Evolutionary conservation across 2,113 vertebrate genomes (phyloP).

Genomic region (Aldabrachelys gigantea): DNA sequence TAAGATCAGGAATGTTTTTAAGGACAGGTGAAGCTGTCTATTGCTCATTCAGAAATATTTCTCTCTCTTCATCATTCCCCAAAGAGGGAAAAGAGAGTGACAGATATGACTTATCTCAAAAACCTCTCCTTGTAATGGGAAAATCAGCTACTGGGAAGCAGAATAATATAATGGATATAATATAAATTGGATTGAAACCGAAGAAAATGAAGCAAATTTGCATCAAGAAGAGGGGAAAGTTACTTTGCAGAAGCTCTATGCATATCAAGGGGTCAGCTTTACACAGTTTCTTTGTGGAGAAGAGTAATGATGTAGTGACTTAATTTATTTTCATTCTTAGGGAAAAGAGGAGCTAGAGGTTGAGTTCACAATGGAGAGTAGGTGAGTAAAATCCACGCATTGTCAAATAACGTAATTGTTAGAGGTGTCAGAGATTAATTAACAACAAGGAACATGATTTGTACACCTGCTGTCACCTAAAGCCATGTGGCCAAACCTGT

Average conservation of each 20-base stretch:
- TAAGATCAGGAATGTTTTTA: background rate
- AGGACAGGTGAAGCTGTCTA: background rate
- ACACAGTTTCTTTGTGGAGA: background rate
- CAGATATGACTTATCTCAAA: background rate
- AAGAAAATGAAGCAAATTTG: background rate
- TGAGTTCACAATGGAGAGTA: slow-evolving; percentile 83
- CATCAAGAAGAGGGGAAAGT: background rate
- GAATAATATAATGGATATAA: background rate
- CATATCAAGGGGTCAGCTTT: background rate
- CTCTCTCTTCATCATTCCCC: background rate
- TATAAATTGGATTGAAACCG: background rate
- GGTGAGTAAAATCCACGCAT: slow-evolving; percentile 70
- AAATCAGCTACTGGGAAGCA: background rate
- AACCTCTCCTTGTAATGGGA: too few relatives aligned
- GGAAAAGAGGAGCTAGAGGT: slow-evolving; percentile 82
- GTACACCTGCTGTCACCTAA: background rate
- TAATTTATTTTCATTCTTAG: slow-evolving; percentile 43
- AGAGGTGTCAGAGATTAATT: background rate
- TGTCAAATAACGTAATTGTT: background rate
- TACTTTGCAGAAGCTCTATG: background rate
- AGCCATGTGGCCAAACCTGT: background rate
- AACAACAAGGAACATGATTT: background rate
- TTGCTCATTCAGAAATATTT: background rate
- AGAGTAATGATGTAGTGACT: background rate
- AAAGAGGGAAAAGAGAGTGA: background rate